phyloP scores from a whole-genome alignment of 2,113 vertebrate species.

The Chaenogobius annularis region DNA sequence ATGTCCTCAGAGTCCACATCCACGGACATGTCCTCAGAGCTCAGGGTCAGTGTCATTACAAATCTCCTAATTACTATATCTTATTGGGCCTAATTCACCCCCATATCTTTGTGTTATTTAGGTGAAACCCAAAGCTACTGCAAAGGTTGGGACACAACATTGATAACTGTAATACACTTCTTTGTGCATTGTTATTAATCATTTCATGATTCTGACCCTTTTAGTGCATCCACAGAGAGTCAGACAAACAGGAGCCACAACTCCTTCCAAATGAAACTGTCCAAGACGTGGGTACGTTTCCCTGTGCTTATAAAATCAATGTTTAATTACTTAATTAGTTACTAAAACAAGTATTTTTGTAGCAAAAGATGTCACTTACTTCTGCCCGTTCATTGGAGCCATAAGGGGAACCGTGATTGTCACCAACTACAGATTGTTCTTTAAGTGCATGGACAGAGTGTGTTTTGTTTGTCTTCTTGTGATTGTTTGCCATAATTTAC shows the following conservation, averaged over 20 bases:
- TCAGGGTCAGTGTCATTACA: conserved; percentile 78
- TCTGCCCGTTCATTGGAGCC: conserved; percentile 93
- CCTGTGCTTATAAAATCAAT: neutral
- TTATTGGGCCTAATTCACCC: neutral
- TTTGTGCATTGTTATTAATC: neutral
- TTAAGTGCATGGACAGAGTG: conserved; percentile 94
- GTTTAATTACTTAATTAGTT: neutral
- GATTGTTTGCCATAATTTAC: too few relatives aligned
- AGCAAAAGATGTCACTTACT: conserved; percentile 96
- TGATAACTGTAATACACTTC: neutral
- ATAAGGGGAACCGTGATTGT: conserved; percentile 89
- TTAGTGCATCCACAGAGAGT: conserved; percentile 67
- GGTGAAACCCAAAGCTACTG: conserved; percentile 59
- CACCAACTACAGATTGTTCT: conserved; percentile 95
- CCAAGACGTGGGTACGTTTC: conserved; percentile 80
- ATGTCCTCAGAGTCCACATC: conserved; percentile 85
- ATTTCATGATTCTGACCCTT: conserved; percentile 10
- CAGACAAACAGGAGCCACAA: conserved; percentile 88
- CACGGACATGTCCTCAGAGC: conserved; percentile 86
- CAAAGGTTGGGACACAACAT: conserved; percentile 57
- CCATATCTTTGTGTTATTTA: conserved; percentile 29
- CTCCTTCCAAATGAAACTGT: conserved; percentile 90
- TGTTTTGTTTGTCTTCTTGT: conserved; percentile 21
- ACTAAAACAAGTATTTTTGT: conserved; percentile 14
- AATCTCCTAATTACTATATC: neutral